These are phyloP conservation scores for Macrocentrus cingulum DNA, from an alignment of 1,140 invertebrate species.

Conservation along the genomic window DNA sequence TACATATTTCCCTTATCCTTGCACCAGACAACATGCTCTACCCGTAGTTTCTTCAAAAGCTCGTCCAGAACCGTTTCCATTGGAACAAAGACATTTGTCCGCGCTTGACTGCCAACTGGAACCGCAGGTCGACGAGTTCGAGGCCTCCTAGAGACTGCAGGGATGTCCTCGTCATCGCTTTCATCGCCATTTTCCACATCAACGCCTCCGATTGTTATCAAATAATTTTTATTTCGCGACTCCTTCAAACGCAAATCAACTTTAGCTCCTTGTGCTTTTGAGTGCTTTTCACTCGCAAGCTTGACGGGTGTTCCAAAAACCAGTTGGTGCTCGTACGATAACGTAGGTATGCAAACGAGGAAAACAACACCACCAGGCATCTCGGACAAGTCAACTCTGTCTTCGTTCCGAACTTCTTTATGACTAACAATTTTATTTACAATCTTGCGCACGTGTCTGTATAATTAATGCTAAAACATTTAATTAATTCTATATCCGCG, in stretches of 20 bases:
- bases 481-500: background rate
- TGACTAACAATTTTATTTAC: background rate
- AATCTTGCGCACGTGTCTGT: background rate
- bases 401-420: too few species aligned
- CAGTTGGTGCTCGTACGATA: conserved; percentile 61
- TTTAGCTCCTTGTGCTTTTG: conserved; percentile 27
- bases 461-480: background rate
- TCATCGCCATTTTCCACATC: conserved; percentile 29
- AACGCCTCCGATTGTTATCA: conserved; percentile 38
- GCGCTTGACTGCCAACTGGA: background rate
- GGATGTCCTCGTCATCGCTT: conserved; percentile 16
- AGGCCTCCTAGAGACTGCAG: conserved; percentile 10
- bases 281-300: conserved; percentile 29
- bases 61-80: conserved; percentile 64
- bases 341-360: conserved; percentile 64
- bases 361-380: conserved; percentile 63
- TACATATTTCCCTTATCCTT: conserved; percentile 68
- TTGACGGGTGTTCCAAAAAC: conserved; percentile 53
- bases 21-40: conserved; percentile 71
- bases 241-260: conserved; percentile 47
- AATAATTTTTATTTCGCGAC: conserved; percentile 35
- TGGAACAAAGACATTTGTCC: conserved; percentile 46
- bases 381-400: conserved; percentile 16
- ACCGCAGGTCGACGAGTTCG: conserved; percentile 4
- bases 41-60: conserved; percentile 65